These are phyloP conservation scores for Sinosuthora webbiana DNA, from an alignment of 2,113 vertebrate genomes.

Conservation along the genomic window DNA sequence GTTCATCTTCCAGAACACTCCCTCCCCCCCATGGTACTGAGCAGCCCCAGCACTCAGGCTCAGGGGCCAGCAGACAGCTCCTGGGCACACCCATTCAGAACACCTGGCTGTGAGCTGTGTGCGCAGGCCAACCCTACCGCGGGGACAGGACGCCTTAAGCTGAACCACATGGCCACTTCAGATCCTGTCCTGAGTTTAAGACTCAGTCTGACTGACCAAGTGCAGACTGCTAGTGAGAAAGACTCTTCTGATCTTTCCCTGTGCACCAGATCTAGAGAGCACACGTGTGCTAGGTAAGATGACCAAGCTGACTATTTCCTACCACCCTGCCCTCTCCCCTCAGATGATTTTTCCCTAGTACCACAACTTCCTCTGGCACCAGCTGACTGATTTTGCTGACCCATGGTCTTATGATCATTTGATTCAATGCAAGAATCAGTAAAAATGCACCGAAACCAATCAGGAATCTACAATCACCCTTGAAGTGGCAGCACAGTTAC, in stretches of 20 bases:
- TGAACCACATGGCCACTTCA: background rate
- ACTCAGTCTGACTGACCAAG: background rate
- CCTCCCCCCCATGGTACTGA: background rate
- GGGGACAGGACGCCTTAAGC: background rate
- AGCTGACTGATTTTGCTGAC: background rate
- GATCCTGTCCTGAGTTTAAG: background rate
- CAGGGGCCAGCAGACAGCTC: background rate
- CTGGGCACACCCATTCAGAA: background rate
- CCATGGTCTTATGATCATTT: fast-evolving
- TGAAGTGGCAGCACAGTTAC: background rate
- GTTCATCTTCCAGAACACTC: background rate
- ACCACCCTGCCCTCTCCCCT: too few relatives aligned
- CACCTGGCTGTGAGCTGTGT: fast-evolving
- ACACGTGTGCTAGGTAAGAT: fast-evolving
- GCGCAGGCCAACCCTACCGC: fast-evolving
- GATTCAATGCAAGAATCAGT: background rate
- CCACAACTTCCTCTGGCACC: background rate
- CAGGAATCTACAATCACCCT: background rate
- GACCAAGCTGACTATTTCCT: fast-evolving
- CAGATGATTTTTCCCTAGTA: background rate
- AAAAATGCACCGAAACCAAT: fast-evolving
- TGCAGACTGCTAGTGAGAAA: background rate
- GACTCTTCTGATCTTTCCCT: background rate
- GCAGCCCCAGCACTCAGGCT: background rate
- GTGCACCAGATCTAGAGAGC: background rate